Base-by-base conservation (phyloP, 2,888 invertebrate genomes). In the Chorisops tibialis region DNA sequence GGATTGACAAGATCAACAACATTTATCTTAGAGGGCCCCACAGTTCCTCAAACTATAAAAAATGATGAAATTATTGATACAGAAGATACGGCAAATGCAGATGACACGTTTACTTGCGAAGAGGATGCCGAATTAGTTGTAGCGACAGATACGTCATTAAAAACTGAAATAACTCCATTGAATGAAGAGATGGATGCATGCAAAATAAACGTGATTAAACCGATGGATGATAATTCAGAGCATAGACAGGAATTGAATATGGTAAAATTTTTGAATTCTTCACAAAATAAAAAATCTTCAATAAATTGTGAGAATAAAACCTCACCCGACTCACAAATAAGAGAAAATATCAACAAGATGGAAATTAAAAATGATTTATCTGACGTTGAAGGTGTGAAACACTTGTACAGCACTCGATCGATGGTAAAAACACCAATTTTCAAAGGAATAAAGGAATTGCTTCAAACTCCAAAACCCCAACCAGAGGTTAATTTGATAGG, bases 391-490 rank as follows among this genome's bases (percentile, higher is more conserved):
- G 56, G 35, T 14, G 30, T 48, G 43, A n/a, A n/a, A 49, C 60
- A 24, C 41, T 63, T 43, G 47, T 58, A 7, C 2, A 48, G 18
- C 18, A 58, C 56, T 21, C n/a, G 9, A 52, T 49, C 19, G 30
- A n/a, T 41, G 14, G 22, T 21, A 62, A 62, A 52, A 48, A 65
- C 56, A 11, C 64, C 62, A 30, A 30, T 30, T 30, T 2, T 30
- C 38, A 49, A n/a, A 63, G 62, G 49, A 16, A 60, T 37, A 14
- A 49, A 16, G 30, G 30, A 35, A 30, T 38, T 54, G 35, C 19
- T 48, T 19, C 54, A 59, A 39, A 66, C 66, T 11, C 65, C 66
- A 3, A 14, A 5, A 4, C 24, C 16, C 7, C 35, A 45, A n/a
- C 43, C 24, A 14, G 12, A 43, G 5, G n/a, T 18, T 5, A 38